Base-by-base conservation (phyloP, 2,113 vertebrate species). In the Ageneiosus marmoratus region DNA sequence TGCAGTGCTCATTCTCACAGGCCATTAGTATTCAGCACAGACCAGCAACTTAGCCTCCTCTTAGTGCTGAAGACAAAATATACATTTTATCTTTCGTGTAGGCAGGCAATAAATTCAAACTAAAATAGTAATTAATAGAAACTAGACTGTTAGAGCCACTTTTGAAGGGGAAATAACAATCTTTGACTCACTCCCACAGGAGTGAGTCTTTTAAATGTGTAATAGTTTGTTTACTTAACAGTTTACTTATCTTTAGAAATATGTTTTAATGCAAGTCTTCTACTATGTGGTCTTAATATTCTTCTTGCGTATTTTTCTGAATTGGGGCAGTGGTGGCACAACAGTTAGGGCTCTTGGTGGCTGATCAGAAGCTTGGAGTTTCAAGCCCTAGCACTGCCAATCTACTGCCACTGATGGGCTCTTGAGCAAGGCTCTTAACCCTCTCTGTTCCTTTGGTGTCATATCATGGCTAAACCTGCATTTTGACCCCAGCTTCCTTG, bases 11-110 rank as follows among this genome's bases (percentile, higher is more conserved):
- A 76, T 78, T 56, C 63, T 41, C 73, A 46, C 75, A 70, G 60
- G 44, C 84, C 83, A 91, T 94, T 94, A 91, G 91, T 90, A 93
- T 88, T 92, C 92, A 62, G n/a, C 85, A 81, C 87, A 89, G 86
- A 82, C 79, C 53, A 58, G 83, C 56, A 27, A 75, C 62, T n/a
- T 76, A 53, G 48, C 83, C 75, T 81, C 55, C 29, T 44, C 32
- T 84, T 46, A 67, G 46, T 56, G 73, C 12, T n/a, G n/a, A 73
- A 63, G 27, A 46, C 73, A 77, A 84, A 78, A n/a, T 29, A 32
- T 46, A 6, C 65, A 55, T 32, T 27, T 56, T 60, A 56, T 67
- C 8, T 79, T 41, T 67, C 41, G 29, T 82, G 63, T 58, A 72
- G 34, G 15, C 24, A 20, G 29, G 41, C 8, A 2, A 34, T 48